phyloP scores from a whole-genome alignment of 1,140 invertebrate species.

The Heliconius nattereri region DNA sequence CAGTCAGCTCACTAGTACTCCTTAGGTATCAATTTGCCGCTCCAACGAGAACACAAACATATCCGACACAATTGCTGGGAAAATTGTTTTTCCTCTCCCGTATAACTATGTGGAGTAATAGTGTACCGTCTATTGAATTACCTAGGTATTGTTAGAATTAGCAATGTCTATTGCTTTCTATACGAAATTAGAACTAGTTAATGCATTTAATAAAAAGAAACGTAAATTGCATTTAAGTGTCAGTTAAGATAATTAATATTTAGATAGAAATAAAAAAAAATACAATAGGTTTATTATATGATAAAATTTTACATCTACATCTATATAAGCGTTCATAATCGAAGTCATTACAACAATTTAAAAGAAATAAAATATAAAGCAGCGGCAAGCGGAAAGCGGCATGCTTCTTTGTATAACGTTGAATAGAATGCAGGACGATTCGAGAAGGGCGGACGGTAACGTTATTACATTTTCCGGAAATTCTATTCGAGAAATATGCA shows the following conservation, averaged over 20 bases:
- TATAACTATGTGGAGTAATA: constrained; percentile 18
- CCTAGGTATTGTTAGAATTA: neutral
- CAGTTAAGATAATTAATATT: too few species aligned
- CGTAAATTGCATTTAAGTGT: too few species aligned
- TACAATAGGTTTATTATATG: too few species aligned
- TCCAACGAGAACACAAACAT: constrained; percentile 32
- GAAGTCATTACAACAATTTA: neutral
- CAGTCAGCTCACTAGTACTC: constrained; percentile 27
- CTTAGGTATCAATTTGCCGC: constrained; percentile 35
- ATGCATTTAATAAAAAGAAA: too few species aligned
- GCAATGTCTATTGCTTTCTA: too few species aligned
- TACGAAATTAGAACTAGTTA: too few species aligned
- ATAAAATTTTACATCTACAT: neutral
- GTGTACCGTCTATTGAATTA: neutral
- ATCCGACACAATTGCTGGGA: constrained; percentile 28
- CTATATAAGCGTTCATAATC: neutral
- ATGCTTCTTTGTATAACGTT: constrained; percentile 43
- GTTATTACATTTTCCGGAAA: constrained; percentile 64
- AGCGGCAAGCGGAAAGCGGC: constrained; percentile 24
- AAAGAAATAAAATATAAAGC: constrained; percentile 28
- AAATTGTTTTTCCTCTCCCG: constrained; percentile 24
- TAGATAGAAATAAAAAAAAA: neutral
- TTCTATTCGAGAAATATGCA: constrained; percentile 57
- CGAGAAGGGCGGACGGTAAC: constrained; percentile 40
- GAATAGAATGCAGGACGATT: constrained; percentile 49